Base-by-base conservation (phyloP, 1,140 invertebrate species). In the Radopholus similis region DNA sequence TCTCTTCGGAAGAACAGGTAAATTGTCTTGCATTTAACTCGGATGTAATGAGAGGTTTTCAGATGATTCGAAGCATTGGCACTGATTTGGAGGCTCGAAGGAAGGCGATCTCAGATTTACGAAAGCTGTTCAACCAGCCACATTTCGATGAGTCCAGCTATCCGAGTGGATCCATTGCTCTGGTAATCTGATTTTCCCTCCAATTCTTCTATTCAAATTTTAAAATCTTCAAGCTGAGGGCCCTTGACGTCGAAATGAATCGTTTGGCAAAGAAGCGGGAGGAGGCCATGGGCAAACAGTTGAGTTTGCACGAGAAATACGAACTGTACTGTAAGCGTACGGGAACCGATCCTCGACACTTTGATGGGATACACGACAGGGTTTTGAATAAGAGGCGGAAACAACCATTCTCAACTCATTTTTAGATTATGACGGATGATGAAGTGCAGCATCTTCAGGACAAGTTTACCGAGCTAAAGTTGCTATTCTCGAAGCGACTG, bases 311-410 rank as follows among this genome's bases (percentile, higher is more conserved):
- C 11, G 21, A 21, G 5, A 30, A 44, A 1, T 47, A 56, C 18
- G 40, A 44, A 4, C 4, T 21, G 26, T 18, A 28, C 13, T 66
- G 64, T 34, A 15, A 47, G 13, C 35, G 56, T 23, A 23, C n/a
- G 4, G 54, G 55, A 23, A 51, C 49, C 6, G 21, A 13, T 9
- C 32, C 54, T 4, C 30, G 30, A 5, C 9, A 2, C n/a, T n/a
- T 66, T 28, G 40, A 66, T 32, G 64, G 37, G 38, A 13, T 64
- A 4, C 28, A 44, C 13, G 56, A 63, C 18, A 55, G 32, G 28
- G 64, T 66, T 42, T 64, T 1, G 18, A 26, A 18, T 9, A 6
- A 2, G 15, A 1, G n/a, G 21, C 8, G 8, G 18, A 9, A 15
- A 59, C 18, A 32, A 30, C 2, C 23, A 13, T 2, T 1, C 23